Evolutionary conservation across 1,140 invertebrate species (phyloP).

Genomic region (Fopius arisanus): DNA sequence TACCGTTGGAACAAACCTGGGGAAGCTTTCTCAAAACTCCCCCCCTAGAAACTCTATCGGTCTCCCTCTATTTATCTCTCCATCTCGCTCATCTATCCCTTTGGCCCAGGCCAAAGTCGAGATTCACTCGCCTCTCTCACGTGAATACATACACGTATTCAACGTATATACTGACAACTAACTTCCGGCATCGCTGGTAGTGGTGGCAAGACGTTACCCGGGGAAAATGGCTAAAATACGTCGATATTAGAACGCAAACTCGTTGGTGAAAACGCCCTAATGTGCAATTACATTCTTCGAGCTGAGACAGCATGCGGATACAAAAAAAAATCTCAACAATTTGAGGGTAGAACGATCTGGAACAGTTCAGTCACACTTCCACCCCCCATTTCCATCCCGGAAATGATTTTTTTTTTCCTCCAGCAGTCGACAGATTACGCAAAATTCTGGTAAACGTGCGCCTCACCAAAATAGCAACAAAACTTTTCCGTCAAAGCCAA

Average conservation of each 20-base stretch:
- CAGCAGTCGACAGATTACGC: too few species aligned
- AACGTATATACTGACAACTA: slow-evolving; percentile 8
- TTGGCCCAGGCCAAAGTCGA: slow-evolving; percentile 17
- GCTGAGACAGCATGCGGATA: too few species aligned
- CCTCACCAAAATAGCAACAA: too few species aligned
- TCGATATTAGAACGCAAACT: slow-evolving; percentile 14
- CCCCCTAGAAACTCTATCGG: not conserved
- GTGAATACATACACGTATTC: not conserved
- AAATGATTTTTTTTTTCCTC: too few species aligned
- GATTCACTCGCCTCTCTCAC: slow-evolving; percentile 7
- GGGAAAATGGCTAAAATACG: slow-evolving; percentile 14
- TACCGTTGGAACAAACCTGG: not conserved
- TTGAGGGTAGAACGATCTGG: too few species aligned
- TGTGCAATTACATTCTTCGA: not conserved
- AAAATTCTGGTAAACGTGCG: too few species aligned
- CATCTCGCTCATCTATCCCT: not conserved
- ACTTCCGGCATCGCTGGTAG: not conserved
- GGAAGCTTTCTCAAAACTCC: slow-evolving; percentile 8
- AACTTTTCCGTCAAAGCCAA: too few species aligned
- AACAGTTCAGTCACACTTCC: too few species aligned
- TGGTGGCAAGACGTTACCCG: slow-evolving; percentile 5
- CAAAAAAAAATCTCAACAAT: too few species aligned
- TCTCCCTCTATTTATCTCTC: not conserved
- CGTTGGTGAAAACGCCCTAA: not conserved
- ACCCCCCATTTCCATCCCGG: too few species aligned